Evolutionary conservation across 1,140 invertebrate genomes (phyloP).

Genomic region (Carposina sasakii): DNA sequence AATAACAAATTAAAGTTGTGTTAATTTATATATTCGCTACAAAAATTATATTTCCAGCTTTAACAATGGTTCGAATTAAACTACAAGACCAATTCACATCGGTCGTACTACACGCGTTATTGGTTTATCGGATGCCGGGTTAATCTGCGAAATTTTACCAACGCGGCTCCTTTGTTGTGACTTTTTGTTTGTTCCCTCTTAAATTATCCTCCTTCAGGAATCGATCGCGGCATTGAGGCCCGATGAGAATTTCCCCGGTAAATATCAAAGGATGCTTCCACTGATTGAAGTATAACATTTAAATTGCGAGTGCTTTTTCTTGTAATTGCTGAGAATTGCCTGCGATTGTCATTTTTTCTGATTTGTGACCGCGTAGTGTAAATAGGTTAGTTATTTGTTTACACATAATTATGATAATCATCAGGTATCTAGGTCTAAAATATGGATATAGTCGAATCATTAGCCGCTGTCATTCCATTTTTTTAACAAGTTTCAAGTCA

Average conservation of each 20-base stretch:
- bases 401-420: neutral
- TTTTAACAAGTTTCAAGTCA: conserved; percentile 2
- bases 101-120: conserved; percentile 42
- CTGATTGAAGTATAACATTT: no score
- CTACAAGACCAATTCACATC: conserved; percentile 28
- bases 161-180: conserved; percentile 55
- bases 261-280: conserved; percentile 61
- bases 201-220: conserved; percentile 51
- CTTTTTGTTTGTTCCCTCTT: conserved; percentile 45
- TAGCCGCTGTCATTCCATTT: neutral
- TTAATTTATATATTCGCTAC: no score
- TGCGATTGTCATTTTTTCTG: no score
- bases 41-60: no score
- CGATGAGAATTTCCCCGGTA: conserved; percentile 54
- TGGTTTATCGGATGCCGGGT: conserved; percentile 60
- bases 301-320: conserved; percentile 27
- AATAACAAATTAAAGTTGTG: no score
- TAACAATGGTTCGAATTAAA: no score
- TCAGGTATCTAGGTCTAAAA: neutral
- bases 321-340: no score
- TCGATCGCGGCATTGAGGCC: conserved; percentile 38
- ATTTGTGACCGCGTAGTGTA: neutral
- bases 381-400: neutral
- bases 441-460: neutral
- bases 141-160: conserved; percentile 62